Base-by-base conservation (phyloP, 2,797 vertebrate species). In the Urocyon cinereoargenteus region DNA sequence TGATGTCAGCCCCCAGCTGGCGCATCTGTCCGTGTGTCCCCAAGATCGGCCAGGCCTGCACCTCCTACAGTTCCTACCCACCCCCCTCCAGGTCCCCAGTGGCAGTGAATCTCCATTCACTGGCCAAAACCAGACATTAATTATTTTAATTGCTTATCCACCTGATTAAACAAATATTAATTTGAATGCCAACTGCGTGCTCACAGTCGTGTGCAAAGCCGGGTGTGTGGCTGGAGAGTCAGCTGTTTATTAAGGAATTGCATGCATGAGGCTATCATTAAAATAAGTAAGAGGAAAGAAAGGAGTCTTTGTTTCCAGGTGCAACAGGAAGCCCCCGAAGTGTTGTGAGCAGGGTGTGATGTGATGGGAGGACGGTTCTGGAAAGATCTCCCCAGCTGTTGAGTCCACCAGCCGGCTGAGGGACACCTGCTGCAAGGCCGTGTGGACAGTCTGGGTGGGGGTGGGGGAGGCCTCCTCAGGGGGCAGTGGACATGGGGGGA, bases 131-230 rank as follows among this genome's bases (percentile, higher is more conserved):
- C 93, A 84, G 93, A 83, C 96, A 61, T 91, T 97, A 83, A 97
- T 97, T 95, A 97, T 94, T 95, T 89, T 96, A 96, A 97, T 96
- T 93, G 96, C 94, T 91, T 66, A 93, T 49, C 91, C 73, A 93
- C 96, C 94, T 96, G 96, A 97, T 98, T 97, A 98, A 91, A 89
- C 96, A 93, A 81, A 89, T 95, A 96, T 81, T 91, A 96, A 97
- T 93, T 93, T 82, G 94, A 81, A 95, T 62, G 86, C 78, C 93
- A 51, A 55, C 79, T 49, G 72, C 72, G 94, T 53, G 70, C n/a
- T 34, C 89, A 68, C 89, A 45, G 91, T 26, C 57, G 89, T 34
- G 19, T 79, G 91, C 88, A 73, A 68, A 83, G 66, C 72, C 62
- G 49, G 93, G 72, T 31, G n/a, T 24, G 61, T 55, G 79, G 6